A percentile compares a stretch with the other conserved stretches of the same genome.
phyloP scores from a whole-genome alignment of 2,113 vertebrate species.

The Abramis brama region DNA sequence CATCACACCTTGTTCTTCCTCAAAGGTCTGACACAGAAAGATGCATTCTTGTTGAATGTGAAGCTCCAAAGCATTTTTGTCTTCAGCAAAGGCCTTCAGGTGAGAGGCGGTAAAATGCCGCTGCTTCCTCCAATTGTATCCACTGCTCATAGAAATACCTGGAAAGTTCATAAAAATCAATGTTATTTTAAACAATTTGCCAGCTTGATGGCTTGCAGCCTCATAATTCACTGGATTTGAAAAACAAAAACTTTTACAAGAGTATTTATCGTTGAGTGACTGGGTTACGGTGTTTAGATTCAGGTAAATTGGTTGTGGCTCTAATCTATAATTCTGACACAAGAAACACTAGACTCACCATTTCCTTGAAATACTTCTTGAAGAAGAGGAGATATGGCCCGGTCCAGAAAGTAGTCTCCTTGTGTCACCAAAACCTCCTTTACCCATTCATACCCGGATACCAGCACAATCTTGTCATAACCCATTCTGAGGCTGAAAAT shows the following conservation, averaged over 20 bases:
- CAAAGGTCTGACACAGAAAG: slow-evolving; percentile 38
- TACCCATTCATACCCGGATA: slow-evolving; percentile 65
- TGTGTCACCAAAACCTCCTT: slow-evolving; percentile 71
- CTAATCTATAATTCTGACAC: not conserved
- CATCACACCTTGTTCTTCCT: slow-evolving; percentile 37
- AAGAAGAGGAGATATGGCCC: not conserved
- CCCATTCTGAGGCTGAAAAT: not conserved
- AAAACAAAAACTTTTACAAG: not conserved
- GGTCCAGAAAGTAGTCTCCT: slow-evolving; percentile 61
- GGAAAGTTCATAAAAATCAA: fast-evolving
- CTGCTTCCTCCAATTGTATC: slow-evolving; percentile 67
- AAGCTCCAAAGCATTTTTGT: slow-evolving; percentile 64
- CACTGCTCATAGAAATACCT: slow-evolving; percentile 59
- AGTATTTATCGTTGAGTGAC: not conserved
- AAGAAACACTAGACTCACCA: slow-evolving; percentile 57
- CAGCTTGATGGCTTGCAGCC: too few relatives aligned
- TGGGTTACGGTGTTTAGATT: not conserved
- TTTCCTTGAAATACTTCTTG: slow-evolving; percentile 42
- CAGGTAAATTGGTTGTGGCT: too few relatives aligned
- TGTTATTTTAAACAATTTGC: not conserved
- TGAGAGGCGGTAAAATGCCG: slow-evolving; percentile 66
- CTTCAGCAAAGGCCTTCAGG: slow-evolving; percentile 72
- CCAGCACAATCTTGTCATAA: fast-evolving
- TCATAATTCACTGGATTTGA: too few relatives aligned
- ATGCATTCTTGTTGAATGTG: slow-evolving; percentile 37